These are phyloP conservation scores for Amniataba percoides DNA, from an alignment of 2,797 vertebrate genomes.

Conservation along the genomic window DNA sequence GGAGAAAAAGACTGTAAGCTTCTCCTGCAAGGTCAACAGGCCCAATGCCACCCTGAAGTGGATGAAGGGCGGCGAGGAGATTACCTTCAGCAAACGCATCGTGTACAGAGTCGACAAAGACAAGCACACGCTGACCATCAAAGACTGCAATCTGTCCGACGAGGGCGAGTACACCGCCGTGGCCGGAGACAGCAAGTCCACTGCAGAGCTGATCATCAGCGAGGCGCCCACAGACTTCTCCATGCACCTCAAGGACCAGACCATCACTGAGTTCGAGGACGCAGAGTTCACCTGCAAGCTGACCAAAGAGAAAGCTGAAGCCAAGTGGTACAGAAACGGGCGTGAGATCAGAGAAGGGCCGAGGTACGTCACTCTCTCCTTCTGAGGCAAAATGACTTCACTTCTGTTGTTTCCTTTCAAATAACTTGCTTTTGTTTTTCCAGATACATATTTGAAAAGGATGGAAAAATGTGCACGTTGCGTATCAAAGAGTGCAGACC, in stretches of 20 bases:
- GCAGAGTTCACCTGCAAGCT: constrained; percentile 94
- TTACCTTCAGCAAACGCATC: constrained; percentile 88
- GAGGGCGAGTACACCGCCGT: constrained; percentile 95
- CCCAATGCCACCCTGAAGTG: constrained; percentile 92
- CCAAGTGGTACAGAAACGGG: constrained; percentile 96
- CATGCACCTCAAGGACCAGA: constrained; percentile 93
- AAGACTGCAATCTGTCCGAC: constrained; percentile 93
- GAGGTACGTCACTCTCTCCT: constrained; percentile 81
- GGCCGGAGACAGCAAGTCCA: constrained; percentile 91
- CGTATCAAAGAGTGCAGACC: constrained; percentile 95
- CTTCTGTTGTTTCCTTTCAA: not conserved
- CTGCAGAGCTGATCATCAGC: constrained; percentile 95
- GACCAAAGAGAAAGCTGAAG: constrained; percentile 95
- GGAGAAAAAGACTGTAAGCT: constrained; percentile 95
- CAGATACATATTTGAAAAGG: constrained; percentile 93
- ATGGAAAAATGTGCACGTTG: constrained; percentile 91
- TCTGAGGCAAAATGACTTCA: not conserved
- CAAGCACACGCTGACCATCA: constrained; percentile 95
- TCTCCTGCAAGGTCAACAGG: constrained; percentile 97
- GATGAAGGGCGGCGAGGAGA: constrained; percentile 93
- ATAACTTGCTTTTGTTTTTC: constrained; percentile 26
- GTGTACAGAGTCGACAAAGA: constrained; percentile 94
- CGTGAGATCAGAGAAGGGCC: constrained; percentile 96
- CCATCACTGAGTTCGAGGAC: constrained; percentile 95
- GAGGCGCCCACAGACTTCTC: constrained; percentile 96